phyloP scores from a whole-genome alignment of 35 echinoderm and acorn worm genomes.

The Stichopus chloronotus region DNA sequence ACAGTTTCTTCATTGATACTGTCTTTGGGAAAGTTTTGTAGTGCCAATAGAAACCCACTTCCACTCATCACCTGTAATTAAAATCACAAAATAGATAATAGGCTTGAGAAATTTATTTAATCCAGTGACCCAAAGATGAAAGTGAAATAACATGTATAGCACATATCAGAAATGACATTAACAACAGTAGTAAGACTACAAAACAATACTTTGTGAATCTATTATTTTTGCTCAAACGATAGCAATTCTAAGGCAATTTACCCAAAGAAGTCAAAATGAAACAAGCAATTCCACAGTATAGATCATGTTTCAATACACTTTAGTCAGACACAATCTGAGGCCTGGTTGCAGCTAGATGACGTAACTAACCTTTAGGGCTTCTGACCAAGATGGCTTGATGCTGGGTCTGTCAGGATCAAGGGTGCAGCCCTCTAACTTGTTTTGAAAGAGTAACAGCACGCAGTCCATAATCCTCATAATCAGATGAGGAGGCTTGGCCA shows the following conservation, averaged over 20 bases:
- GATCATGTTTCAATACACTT: too few relatives aligned
- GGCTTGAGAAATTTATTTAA: not conserved
- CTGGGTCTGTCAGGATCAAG: conserved; percentile 84
- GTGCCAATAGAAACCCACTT: conserved; percentile 66
- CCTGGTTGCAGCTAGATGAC: too few relatives aligned
- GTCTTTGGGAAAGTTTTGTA: conserved; percentile 93
- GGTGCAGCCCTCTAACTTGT: conserved; percentile 59
- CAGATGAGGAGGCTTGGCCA: conserved; percentile 97
- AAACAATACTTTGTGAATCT: too few relatives aligned
- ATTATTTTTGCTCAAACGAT: too few relatives aligned
- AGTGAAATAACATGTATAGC: not conserved
- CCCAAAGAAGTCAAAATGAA: too few relatives aligned
- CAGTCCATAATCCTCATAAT: conserved; percentile 99
- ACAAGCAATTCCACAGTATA: too few relatives aligned
- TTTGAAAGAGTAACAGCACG: conserved; percentile 88
- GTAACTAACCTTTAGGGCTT: conserved; percentile 87
- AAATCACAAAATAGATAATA: not conserved
- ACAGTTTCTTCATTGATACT: conserved; percentile 94
- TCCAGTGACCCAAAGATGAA: not conserved
- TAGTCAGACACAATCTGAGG: too few relatives aligned
- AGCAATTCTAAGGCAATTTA: too few relatives aligned
- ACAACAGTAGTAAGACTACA: too few relatives aligned
- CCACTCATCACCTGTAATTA: conserved; percentile 88
- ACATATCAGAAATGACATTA: not conserved
- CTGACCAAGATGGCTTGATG: conserved; percentile 91